Evolutionary conservation across 2,888 invertebrate genomes (phyloP), one percentile per base, ranked within the genome.

Genomic region (Laspeyria flexula): DNA sequence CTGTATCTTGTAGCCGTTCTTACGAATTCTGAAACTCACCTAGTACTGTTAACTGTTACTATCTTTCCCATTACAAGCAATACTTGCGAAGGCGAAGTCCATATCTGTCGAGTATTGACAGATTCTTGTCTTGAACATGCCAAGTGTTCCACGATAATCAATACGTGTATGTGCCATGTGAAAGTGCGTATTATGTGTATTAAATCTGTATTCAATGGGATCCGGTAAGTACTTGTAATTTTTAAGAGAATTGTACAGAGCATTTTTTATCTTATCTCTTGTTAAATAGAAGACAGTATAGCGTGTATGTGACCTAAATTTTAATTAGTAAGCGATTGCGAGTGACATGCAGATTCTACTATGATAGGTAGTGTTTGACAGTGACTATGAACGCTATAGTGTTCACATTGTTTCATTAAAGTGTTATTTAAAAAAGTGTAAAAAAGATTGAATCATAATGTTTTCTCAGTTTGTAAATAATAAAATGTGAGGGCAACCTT

Each of bases 161-260:
- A 25, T 30, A 3, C 15, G 31, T 49, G 10, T 53, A 50, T 55
- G 60, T 52, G 69, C 34, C 44, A 66, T 60, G 62, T 63, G 65
- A 71, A 63, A 67, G 63, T 62, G 59, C 35, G 21, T 69, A 81
- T 75, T 63, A 85, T 80, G 83, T 79, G 72, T 73, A 59, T 58
- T 51, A 60, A 55, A 68, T 60, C 48, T 30, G 49, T 65, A 55
- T 54, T 65, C 79, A 74, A 86, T 86, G 86, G 85, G 77, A 73
- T 61, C 74, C 53, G 81, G 84, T 84, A 34, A 74, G 83, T 75
- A 30, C 12, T 27, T 35, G 15, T 21, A 23, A 11, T 0, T 21
- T 21, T 18, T 25, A 9, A 3, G 6, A 12, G 9, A 33, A 27
- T 27, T 5, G 10, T 27, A 0, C 33, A 27, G 3, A 4, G 3